Evolutionary conservation across 2,113 vertebrate species (phyloP).

Genomic region (Plotosus lineatus): DNA sequence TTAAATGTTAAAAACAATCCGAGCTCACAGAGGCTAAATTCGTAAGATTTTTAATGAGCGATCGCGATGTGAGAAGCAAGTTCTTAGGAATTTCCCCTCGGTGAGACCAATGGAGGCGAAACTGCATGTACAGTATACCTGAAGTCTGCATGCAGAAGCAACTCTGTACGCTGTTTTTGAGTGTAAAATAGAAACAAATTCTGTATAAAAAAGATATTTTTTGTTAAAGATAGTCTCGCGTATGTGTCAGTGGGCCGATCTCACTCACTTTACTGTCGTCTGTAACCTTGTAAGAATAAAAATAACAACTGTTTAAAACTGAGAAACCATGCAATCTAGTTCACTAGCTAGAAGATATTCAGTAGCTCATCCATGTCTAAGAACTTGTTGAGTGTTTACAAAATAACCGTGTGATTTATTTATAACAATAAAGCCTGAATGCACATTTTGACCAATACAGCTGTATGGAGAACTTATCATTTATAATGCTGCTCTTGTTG

Average conservation of each 20-base stretch:
- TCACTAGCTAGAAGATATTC: neutral
- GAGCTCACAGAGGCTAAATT: neutral
- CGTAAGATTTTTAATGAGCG: neutral
- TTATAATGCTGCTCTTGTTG: slow-evolving; percentile 50
- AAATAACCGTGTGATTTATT: slow-evolving; percentile 35
- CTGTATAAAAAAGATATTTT: slow-evolving; percentile 45
- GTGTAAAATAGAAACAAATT: slow-evolving; percentile 50
- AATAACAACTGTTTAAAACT: slow-evolving; percentile 25
- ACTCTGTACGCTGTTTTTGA: slow-evolving; percentile 32
- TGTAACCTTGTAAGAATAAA: slow-evolving; percentile 31
- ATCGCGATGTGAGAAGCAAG: too few species aligned
- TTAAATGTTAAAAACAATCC: slow-evolving; percentile 17
- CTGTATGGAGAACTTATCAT: slow-evolving; percentile 46
- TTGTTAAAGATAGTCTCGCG: slow-evolving; percentile 36
- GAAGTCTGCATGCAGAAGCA: slow-evolving; percentile 53
- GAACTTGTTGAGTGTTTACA: slow-evolving; percentile 48
- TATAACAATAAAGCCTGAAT: slow-evolving; percentile 45
- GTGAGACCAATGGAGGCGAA: slow-evolving; percentile 14
- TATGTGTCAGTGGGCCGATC: slow-evolving; percentile 36
- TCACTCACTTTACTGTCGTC: slow-evolving; percentile 49
- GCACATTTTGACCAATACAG: slow-evolving; percentile 51
- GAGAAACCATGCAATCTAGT: neutral
- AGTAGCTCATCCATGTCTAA: slow-evolving; percentile 36
- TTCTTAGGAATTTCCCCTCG: neutral
- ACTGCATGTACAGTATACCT: slow-evolving; percentile 50